Evolutionary conservation across 2,797 vertebrate species (phyloP).

Genomic region (Decapterus maruadsi): DNA sequence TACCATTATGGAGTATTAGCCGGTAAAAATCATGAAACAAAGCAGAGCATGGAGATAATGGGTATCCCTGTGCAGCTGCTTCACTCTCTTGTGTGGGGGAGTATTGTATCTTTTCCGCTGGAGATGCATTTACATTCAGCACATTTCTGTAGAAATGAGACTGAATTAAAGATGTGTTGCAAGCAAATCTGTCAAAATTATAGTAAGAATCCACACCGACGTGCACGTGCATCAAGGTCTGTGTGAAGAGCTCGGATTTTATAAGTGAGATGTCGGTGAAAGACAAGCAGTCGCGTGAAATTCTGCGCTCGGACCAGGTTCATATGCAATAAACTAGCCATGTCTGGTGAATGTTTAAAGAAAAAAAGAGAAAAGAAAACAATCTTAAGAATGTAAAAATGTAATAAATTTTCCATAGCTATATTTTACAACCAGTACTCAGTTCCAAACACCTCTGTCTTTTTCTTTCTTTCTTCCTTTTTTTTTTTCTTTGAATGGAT

Average conservation of each 20-base stretch:
- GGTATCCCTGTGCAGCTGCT: no score
- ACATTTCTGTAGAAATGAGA: neutral
- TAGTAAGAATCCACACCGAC: neutral
- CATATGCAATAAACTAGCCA: conserved; percentile 5
- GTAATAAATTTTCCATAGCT: conserved; percentile 55
- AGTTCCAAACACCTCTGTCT: conserved; percentile 52
- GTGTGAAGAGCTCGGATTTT: conserved; percentile 1
- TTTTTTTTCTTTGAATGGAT: conserved; percentile 14
- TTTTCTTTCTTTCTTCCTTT: conserved; percentile 12
- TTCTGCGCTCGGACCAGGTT: conserved; percentile 10
- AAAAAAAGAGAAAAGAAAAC: conserved; percentile 37
- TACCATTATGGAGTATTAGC: neutral
- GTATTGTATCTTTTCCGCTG: neutral
- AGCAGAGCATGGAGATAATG: neutral
- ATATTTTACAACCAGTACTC: conserved; percentile 48
- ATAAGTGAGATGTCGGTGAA: conserved; percentile 8
- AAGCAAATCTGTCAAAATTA: conserved; percentile 6
- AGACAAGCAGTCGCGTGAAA: conserved; percentile 31
- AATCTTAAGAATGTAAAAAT: conserved; percentile 65
- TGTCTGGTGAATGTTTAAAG: conserved; percentile 22
- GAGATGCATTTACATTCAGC: neutral
- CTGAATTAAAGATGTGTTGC: neutral
- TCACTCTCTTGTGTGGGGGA: no score
- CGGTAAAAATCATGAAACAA: neutral
- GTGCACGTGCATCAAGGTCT: neutral